Conservation (phyloP, 2,888 invertebrate genomes). For the Aleiodes testaceus region DNA sequence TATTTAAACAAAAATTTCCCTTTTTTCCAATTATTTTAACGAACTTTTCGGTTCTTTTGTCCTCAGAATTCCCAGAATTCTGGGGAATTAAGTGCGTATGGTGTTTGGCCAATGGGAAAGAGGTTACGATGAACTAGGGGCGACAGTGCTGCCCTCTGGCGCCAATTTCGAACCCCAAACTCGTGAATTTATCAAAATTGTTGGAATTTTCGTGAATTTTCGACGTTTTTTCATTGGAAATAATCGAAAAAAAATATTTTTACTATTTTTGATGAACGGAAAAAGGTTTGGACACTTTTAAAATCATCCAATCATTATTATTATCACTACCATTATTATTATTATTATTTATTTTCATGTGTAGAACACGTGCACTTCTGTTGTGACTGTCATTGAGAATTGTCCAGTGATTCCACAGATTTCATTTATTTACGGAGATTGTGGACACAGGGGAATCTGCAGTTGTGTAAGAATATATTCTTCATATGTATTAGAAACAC, state of each 20-base stretch:
- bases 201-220: too few species aligned
- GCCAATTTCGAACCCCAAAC: conserved; percentile 17
- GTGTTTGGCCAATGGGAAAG: neutral
- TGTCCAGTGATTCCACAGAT: too few species aligned
- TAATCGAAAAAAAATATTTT: too few species aligned
- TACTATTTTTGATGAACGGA: too few species aligned
- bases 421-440: neutral
- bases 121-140: conserved; percentile 28
- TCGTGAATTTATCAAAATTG: too few species aligned
- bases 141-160: conserved; percentile 30
- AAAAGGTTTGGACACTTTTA: too few species aligned
- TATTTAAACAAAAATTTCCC: neutral
- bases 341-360: too few species aligned
- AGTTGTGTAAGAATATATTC: neutral
- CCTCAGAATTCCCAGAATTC: neutral
- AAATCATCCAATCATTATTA: too few species aligned
- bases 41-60: neutral
- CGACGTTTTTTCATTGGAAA: too few species aligned
- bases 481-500: neutral
- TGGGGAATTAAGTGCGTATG: neutral
- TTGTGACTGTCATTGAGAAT: neutral
- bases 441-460: neutral
- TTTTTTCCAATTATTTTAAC: too few species aligned
- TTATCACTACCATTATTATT: too few species aligned
- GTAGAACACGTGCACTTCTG: neutral